Evolutionary conservation across 2,888 invertebrate genomes (phyloP).

Genomic region (Megastigmus dorsalis): DNA sequence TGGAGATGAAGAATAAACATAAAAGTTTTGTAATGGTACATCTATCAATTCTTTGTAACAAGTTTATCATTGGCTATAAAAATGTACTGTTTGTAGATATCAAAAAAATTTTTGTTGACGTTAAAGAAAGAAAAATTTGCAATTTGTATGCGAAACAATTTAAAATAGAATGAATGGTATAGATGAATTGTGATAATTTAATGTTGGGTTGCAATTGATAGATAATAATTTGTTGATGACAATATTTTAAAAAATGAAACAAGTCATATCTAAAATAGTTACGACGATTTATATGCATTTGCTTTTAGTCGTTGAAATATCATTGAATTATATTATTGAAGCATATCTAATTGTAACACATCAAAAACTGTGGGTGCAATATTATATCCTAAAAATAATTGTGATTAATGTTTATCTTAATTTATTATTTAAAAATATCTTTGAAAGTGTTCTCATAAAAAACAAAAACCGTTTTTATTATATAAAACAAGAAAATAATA

Average conservation of each 20-base stretch:
- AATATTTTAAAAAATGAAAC: constrained; percentile 9
- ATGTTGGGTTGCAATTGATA: background rate
- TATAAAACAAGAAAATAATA: background rate
- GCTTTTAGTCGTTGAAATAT: constrained; percentile 26
- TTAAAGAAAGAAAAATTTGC: constrained; percentile 1
- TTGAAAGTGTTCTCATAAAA: background rate
- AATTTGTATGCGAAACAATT: constrained; percentile 5
- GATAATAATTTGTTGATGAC: constrained; percentile 1
- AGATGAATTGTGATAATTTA: constrained; percentile 35
- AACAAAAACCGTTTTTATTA: background rate
- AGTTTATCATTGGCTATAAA: constrained; percentile 8
- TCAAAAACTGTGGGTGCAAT: constrained; percentile 35
- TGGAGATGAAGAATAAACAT: constrained; percentile 60
- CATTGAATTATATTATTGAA: constrained; percentile 20
- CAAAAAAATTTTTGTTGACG: constrained; percentile 10
- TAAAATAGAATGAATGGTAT: background rate
- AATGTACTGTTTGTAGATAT: constrained; percentile 3
- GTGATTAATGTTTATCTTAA: constrained; percentile 28
- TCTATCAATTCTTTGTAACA: constrained; percentile 7
- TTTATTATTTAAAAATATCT: constrained; percentile 38
- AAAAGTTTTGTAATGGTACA: constrained; percentile 1
- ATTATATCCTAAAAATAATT: constrained; percentile 32
- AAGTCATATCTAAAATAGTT: constrained; percentile 22
- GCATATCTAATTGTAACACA: constrained; percentile 23
- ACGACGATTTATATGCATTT: constrained; percentile 31